phyloP scores from a whole-genome alignment of 23 tunicate species.

The Phallusia fumigata region DNA sequence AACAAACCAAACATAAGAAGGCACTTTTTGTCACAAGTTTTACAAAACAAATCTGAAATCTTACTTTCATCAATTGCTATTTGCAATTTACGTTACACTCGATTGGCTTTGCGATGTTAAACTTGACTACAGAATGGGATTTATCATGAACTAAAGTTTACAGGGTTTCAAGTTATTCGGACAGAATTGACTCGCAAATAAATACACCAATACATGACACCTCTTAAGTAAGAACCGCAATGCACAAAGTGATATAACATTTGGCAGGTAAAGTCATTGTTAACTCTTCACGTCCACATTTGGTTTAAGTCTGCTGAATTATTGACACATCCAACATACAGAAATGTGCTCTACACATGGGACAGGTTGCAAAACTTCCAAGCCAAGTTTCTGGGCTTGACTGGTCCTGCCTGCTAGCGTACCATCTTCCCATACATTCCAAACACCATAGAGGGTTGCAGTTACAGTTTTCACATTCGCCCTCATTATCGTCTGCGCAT shows the following conservation, averaged over 20 bases:
- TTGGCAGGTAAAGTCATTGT: not conserved
- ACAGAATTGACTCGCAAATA: no score
- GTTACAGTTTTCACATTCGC: slow-evolving; percentile 56
- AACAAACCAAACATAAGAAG: not conserved
- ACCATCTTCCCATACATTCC: slow-evolving; percentile 94
- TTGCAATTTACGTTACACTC: no score
- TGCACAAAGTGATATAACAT: no score
- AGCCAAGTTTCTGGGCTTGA: slow-evolving; percentile 68
- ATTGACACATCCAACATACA: slow-evolving; percentile 79
- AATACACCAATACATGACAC: no score
- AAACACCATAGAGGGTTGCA: slow-evolving; percentile 91
- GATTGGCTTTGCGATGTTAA: no score
- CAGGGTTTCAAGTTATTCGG: no score
- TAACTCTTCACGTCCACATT: not conserved
- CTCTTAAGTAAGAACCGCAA: no score
- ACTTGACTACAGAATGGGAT: no score
- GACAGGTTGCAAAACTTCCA: slow-evolving; percentile 78
- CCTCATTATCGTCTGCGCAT: slow-evolving; percentile 50
- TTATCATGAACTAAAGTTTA: not conserved
- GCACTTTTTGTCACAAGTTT: not conserved
- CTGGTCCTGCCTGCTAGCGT: slow-evolving; percentile 84
- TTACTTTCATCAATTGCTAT: no score
- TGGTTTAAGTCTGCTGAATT: slow-evolving; percentile 17
- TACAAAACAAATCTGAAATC: not conserved
- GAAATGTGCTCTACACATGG: slow-evolving; percentile 84